These are phyloP conservation scores for Ptilonorhynchus violaceus DNA, from an alignment of 2,113 vertebrate species.

Conservation along the genomic window DNA sequence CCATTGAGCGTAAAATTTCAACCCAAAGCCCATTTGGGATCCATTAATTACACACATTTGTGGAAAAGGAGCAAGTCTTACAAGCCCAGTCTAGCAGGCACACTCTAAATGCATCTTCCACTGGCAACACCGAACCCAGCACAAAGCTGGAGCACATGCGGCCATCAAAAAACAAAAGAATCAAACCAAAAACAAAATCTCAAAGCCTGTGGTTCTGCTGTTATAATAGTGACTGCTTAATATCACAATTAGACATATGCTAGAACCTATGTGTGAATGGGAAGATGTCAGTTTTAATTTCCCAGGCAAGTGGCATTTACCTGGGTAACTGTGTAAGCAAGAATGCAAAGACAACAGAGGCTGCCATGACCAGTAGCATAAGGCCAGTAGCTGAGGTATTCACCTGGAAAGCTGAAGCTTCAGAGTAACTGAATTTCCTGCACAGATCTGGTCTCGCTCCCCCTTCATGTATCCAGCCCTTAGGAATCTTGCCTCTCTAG, in stretches of 20 bases:
- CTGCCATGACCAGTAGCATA: not conserved
- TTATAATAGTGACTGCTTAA: accelerated
- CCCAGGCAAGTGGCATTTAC: not conserved
- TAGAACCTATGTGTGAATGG: not conserved
- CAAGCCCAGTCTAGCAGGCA: not conserved
- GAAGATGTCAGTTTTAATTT: not conserved
- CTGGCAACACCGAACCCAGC: not conserved
- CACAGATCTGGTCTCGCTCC: not conserved
- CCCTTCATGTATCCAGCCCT: accelerated
- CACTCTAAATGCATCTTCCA: not conserved
- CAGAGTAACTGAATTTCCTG: not conserved
- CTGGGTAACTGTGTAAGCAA: not conserved
- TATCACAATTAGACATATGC: not conserved
- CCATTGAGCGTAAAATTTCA: not conserved
- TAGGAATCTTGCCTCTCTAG: not conserved
- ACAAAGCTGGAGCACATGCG: not conserved
- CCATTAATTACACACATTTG: not conserved
- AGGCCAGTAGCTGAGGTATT: not conserved
- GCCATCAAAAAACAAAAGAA: not conserved
- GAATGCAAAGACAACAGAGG: not conserved
- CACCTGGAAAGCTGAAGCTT: not conserved
- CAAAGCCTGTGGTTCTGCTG: not conserved
- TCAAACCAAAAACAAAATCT: not conserved
- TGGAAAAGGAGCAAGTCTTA: not conserved
- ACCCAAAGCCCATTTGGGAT: not conserved